Percentiles rank a stretch among this genome's conserved stretches.
Conservation (phyloP, 2,888 invertebrate species). For the Microctonus brassicae region DNA sequence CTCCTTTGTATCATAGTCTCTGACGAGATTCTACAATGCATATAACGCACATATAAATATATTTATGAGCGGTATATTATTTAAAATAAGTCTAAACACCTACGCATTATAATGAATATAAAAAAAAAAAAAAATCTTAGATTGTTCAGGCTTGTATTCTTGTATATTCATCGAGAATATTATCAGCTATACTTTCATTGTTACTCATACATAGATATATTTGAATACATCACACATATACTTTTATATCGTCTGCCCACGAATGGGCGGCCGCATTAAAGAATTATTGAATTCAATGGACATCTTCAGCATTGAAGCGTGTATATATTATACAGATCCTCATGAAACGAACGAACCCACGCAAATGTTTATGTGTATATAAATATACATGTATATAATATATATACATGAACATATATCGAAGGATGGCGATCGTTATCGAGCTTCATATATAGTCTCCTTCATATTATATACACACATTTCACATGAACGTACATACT, state of each 20-base stretch:
- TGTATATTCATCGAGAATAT: background rate
- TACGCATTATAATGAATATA: background rate
- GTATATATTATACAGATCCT: conserved; percentile 7
- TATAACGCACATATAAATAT: no score
- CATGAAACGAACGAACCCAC: conserved; percentile 38
- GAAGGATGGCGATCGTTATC: conserved; percentile 53
- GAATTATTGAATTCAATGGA: conserved; percentile 39
- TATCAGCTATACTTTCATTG: background rate
- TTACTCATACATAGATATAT: background rate
- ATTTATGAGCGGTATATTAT: no score
- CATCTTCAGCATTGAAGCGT: conserved; percentile 11
- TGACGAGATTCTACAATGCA: no score
- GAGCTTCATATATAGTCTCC: conserved; percentile 41
- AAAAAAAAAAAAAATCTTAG: background rate
- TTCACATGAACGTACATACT: conserved; percentile 35
- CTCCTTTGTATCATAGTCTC: no score
- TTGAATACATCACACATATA: background rate
- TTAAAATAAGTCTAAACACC: no score
- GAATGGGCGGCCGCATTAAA: conserved; percentile 23
- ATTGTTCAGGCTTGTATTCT: background rate
- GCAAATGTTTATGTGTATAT: conserved; percentile 31
- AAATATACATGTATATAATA: no score
- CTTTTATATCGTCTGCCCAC: conserved; percentile 26
- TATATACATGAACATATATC: no score
- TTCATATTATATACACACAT: conserved; percentile 43